Conservation (phyloP, 2,113 vertebrate species). For the Ornithorhynchus anatinus region DNA sequence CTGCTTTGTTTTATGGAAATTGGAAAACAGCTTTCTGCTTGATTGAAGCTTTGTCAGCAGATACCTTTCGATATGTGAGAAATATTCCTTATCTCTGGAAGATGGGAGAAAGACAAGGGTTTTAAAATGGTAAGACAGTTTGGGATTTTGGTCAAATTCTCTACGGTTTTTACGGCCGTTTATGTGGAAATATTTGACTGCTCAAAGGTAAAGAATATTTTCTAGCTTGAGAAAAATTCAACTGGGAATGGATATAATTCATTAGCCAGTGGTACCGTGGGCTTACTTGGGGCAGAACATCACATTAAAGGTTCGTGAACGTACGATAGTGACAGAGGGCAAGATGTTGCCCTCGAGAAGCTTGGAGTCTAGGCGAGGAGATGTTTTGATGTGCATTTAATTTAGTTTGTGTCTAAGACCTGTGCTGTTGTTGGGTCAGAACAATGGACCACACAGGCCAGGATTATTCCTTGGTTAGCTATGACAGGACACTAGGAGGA, state of each 20-base stretch:
- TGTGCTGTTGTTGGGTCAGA: no score
- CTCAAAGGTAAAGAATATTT: constrained; percentile 15
- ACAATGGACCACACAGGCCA: no score
- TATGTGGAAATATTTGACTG: constrained; percentile 4
- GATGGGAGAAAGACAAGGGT: constrained; percentile 42
- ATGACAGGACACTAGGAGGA: no score
- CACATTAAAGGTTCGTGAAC: no score
- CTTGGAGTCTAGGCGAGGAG: no score
- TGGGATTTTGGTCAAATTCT: neutral
- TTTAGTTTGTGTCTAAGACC: no score
- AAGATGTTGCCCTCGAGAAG: no score
- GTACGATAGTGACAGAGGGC: no score
- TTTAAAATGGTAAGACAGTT: constrained; percentile 44
- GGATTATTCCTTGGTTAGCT: no score
- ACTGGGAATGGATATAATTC: neutral
- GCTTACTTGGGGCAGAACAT: no score
- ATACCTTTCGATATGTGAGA: constrained; percentile 73
- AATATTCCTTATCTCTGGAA: constrained; percentile 77
- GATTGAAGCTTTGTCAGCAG: constrained; percentile 85
- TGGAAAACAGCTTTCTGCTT: constrained; percentile 86
- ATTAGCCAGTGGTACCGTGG: no score
- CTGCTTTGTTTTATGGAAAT: constrained; percentile 85
- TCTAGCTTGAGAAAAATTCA: neutral
- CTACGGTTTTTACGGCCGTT: neutral
- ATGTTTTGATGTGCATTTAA: no score